These are phyloP conservation scores for Neolamprologus modestus DNA, from an alignment of 2,113 vertebrate species.

Conservation along the genomic window DNA sequence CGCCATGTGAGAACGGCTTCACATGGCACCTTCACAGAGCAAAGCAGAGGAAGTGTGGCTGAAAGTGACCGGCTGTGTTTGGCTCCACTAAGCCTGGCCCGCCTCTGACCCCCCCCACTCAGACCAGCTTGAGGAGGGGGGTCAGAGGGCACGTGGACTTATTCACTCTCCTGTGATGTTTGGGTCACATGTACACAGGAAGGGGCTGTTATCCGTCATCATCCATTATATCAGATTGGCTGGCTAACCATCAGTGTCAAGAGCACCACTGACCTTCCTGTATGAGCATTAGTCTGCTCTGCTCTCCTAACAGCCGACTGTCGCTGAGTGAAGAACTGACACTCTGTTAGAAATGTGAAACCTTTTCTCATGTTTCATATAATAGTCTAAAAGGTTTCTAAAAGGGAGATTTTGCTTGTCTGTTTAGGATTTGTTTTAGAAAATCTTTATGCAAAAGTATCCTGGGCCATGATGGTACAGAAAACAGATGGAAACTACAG, in stretches of 20 bases:
- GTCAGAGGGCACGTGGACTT: constrained; percentile 33
- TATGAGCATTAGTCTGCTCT: neutral
- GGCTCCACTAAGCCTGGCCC: neutral
- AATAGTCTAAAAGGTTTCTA: neutral
- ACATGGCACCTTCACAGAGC: neutral
- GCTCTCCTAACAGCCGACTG: neutral
- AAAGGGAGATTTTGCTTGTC: neutral
- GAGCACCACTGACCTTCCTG: neutral
- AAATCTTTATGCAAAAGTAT: neutral
- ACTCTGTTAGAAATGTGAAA: neutral
- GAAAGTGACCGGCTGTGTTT: constrained; percentile 30
- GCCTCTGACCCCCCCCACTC: neutral
- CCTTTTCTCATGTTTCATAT: neutral
- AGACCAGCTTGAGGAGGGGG: neutral
- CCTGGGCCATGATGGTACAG: neutral
- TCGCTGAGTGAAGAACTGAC: neutral
- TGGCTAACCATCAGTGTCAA: constrained; percentile 2
- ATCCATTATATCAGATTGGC: constrained; percentile 30
- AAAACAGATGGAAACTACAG: too few species aligned
- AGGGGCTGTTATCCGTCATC: constrained; percentile 33
- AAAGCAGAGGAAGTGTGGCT: neutral
- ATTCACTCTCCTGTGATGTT: constrained; percentile 23
- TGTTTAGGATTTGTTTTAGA: neutral
- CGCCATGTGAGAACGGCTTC: neutral
- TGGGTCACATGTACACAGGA: constrained; percentile 43